These are phyloP conservation scores for Sebastes kiyomatsui DNA, from an alignment of 2,797 vertebrate species.

Conservation along the genomic window DNA sequence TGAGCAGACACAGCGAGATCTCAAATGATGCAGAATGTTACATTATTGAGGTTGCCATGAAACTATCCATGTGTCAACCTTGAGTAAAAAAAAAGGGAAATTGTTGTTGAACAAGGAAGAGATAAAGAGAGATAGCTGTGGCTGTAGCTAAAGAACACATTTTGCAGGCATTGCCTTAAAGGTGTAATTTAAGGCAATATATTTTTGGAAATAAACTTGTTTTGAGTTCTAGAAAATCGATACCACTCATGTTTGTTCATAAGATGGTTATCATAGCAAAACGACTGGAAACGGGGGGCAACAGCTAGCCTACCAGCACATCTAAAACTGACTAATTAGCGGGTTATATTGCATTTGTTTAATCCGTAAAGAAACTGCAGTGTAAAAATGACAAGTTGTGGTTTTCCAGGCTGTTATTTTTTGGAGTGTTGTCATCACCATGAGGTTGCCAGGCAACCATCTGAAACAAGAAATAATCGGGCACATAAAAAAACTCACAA, in stretches of 20 bases:
- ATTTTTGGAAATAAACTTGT: neutral
- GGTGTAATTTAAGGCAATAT: neutral
- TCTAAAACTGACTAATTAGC: neutral
- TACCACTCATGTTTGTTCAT: neutral
- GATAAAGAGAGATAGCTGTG: neutral
- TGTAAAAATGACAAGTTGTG: neutral
- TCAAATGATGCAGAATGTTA: neutral
- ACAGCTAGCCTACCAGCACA: neutral
- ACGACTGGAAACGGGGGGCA: neutral
- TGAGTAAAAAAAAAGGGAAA: neutral
- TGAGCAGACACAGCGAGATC: neutral
- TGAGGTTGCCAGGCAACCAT: neutral
- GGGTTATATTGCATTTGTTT: neutral
- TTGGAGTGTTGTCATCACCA: neutral
- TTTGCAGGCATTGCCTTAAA: neutral
- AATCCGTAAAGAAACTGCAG: neutral
- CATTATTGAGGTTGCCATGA: constrained; percentile 10
- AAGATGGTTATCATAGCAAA: neutral
- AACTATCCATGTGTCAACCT: neutral
- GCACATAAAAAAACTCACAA: neutral
- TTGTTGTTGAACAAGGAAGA: neutral
- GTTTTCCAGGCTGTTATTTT: neutral
- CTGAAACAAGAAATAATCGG: neutral
- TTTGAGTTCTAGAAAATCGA: no score
- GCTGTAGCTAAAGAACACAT: neutral